A percentile compares a stretch with the other conserved stretches of the same genome.
Conservation (phyloP, 2,888 invertebrate genomes). For the Hecatera dysodea region DNA sequence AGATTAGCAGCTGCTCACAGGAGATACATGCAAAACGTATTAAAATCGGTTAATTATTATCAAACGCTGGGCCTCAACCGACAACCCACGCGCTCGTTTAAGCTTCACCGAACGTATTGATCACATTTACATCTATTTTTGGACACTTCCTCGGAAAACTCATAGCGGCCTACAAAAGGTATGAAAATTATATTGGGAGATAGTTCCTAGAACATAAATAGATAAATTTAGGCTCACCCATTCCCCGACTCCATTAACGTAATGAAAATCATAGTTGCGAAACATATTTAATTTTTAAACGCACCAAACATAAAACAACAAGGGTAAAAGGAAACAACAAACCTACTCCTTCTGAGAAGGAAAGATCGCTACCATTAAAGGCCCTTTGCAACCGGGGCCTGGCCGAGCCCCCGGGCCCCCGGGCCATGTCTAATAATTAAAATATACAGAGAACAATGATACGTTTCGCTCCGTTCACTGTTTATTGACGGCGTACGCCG, state of each 20-base stretch:
- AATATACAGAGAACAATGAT: constrained; percentile 88
- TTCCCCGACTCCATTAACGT: constrained; percentile 35
- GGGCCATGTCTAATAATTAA: constrained; percentile 85
- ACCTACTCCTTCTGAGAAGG: constrained; percentile 64
- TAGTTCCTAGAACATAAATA: not conserved
- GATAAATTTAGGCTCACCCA: not conserved
- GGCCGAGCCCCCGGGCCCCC: constrained; percentile 65
- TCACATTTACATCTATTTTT: constrained; percentile 6
- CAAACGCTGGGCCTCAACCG: not conserved
- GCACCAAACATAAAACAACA: constrained; percentile 69
- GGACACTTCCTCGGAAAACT: not conserved
- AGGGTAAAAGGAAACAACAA: constrained; percentile 68
- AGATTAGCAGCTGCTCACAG: constrained; percentile 39
- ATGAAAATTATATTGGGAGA: not conserved
- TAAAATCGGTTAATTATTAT: constrained; percentile 26
- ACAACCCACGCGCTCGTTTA: not conserved
- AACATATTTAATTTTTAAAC: constrained; percentile 60
- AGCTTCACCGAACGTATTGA: not conserved
- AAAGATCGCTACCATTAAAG: constrained; percentile 75
- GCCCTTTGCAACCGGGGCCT: constrained; percentile 74
- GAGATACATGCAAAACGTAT: constrained; percentile 8
- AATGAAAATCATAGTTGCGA: constrained; percentile 60
- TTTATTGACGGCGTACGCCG: constrained; percentile 82
- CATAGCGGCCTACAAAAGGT: not conserved
- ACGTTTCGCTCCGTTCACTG: constrained; percentile 85